Evolutionary conservation across 2,797 vertebrate species (phyloP), one percentile per base, ranked within the genome.

Genomic region (Pitangus sulphuratus): DNA sequence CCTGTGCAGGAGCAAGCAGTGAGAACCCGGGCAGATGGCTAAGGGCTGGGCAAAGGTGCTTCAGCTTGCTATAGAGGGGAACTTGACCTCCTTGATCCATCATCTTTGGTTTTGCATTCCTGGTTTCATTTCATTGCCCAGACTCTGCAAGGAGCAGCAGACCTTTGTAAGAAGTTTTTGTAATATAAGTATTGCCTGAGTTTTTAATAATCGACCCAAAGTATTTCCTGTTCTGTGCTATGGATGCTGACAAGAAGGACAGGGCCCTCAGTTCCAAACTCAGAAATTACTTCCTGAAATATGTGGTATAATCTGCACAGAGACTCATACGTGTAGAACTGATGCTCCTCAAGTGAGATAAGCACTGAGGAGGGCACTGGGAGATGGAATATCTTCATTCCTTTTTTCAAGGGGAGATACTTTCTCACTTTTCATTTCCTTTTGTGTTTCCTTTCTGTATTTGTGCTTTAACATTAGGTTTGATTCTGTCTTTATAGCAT

Each of bases 351-450:
- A 87, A 89, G 74, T 91, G 60, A 86, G 92, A 87, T 79, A 91
- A 95, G 81, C 40, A 40, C 40, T 40, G 40, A 40, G 76, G 30
- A 78, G 64, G 89, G 37, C 12, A 10, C 19, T 15, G 87, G 54
- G 31, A 78, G 40, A 54, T 28, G 47, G 76, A 82, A 93, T 93
- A 87, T 93, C 54, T 62, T 89, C 66, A 62, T 90, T 93, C 57
- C 75, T 72, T 94, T 95, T 77, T 89, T 47, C 50, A 85, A 89
- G 48, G 42, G 64, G 60, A 83, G 60, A 40, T 10, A 30, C 33
- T 83, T 91, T 76, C 74, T 76, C 71, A 40, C 45, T 91, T 97
- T 95, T 95, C 70, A 88, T 91, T 93, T 95, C 87, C 89, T 78
- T 14, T 72, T 66, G 50, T 6, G 50, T 89, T 97, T 95, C 53